Conservation (phyloP, 2,888 invertebrate genomes). For the Drosophila lutescens region DNA sequence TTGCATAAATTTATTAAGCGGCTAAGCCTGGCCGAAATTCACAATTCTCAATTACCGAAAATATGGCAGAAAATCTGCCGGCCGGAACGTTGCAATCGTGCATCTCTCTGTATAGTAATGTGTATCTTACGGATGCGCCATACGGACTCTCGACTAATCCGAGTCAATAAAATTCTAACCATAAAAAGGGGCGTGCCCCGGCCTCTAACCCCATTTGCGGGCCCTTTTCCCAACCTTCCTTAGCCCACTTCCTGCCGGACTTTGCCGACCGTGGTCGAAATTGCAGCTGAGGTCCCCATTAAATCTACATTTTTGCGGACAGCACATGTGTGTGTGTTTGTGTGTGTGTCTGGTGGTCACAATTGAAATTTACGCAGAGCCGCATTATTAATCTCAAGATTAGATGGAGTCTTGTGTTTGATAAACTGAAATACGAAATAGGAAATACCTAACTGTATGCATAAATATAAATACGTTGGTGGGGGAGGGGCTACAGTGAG, state of each 20-base stretch:
- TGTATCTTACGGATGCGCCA: conserved; percentile 30
- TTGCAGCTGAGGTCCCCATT: conserved; percentile 69
- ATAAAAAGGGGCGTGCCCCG: conserved; percentile 53
- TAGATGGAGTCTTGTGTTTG: conserved; percentile 65
- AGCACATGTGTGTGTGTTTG: conserved; percentile 1
- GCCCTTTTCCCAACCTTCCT: neutral
- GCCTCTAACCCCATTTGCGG: neutral
- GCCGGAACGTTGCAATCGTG: conserved; percentile 18
- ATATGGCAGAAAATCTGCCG: conserved; percentile 47
- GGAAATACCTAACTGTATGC: conserved; percentile 3
- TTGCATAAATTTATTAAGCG: conserved; percentile 63
- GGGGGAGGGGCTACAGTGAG: conserved; percentile 5
- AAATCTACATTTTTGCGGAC: conserved; percentile 58
- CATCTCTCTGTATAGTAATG: conserved; percentile 10
- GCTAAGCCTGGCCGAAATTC: conserved; percentile 45
- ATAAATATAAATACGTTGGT: conserved; percentile 23
- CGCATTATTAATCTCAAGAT: conserved; percentile 77
- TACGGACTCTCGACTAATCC: conserved; percentile 54
- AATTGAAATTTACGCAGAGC: conserved; percentile 75
- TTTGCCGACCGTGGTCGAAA: conserved; percentile 50
- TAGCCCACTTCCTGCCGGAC: conserved; percentile 12
- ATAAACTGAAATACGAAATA: conserved; percentile 47
- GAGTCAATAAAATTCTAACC: conserved; percentile 72
- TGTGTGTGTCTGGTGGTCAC: conserved; percentile 22
- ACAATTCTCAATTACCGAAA: conserved; percentile 70